Percentiles rank a stretch among this genome's conserved stretches.
phyloP scores from a whole-genome alignment of 2,113 vertebrate genomes.

The Zingel zingel region DNA sequence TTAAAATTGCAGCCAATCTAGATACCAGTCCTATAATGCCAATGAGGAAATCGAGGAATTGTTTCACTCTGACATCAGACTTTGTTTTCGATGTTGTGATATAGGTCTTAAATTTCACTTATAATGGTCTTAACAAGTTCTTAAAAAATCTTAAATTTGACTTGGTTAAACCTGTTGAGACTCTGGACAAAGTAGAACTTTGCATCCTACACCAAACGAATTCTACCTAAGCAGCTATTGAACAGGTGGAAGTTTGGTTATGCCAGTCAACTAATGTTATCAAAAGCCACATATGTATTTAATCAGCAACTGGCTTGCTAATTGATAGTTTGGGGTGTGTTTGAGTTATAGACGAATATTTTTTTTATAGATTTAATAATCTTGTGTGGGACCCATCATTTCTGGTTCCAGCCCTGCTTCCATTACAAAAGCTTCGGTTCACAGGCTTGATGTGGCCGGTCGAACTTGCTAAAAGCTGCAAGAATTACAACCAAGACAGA shows the following conservation, averaged over 20 bases:
- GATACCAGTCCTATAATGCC: too few species aligned
- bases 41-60: too few species aligned
- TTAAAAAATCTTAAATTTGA: too few species aligned
- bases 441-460: not conserved
- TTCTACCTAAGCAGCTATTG: too few species aligned
- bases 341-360: not conserved
- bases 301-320: not conserved
- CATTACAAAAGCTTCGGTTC: not conserved
- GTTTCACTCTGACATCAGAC: too few species aligned
- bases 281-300: not conserved
- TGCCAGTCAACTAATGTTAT: not conserved
- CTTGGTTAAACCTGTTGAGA: too few species aligned
- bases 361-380: not conserved
- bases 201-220: not conserved
- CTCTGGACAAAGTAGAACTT: too few species aligned
- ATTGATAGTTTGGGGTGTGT: not conserved
- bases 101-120: too few species aligned
- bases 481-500: conserved; percentile 46
- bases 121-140: too few species aligned
- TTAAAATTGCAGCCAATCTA: too few species aligned
- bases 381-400: not conserved
- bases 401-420: not conserved
- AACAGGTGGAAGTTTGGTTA: not conserved
- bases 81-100: too few species aligned
- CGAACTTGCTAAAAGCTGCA: conserved; percentile 58